Base-by-base conservation (phyloP, 2,797 vertebrate species). In the Dicrostonyx torquatus region DNA sequence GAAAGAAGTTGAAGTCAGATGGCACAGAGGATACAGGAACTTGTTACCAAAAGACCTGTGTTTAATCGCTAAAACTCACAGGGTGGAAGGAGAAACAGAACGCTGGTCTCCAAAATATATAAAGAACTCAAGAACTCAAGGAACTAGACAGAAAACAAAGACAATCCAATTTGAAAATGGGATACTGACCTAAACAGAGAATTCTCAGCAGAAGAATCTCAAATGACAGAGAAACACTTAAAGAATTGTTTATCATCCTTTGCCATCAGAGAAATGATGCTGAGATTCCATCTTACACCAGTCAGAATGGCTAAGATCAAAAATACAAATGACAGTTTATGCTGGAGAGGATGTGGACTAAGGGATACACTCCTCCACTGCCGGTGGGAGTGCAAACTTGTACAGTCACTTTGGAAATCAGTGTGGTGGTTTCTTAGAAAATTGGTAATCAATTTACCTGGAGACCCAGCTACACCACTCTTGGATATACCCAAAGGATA, bases 1-100 rank as follows among this genome's bases (percentile, higher is more conserved):
- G 90, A 93, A 73, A 34, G 93, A 95, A 97, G 87, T 88, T 72
- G 34, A 5, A 87, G 82, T 22, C 17, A 78, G 17, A 22, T 53
- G 31, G 4, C 22, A 9, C 45, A 68, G 45, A 24, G 34, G 45
- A 68, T 50, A 87, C 53, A 72, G 40, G 66, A 55, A 17, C 24
- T 40, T 58, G 66, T 17, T 37, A 73, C 50, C 15, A 87, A 87
- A 73, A 15, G 17, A 53, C n/a, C 84, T 43, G 26, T 55, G 15
- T 40, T 87, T 72, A 9, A 87, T 31, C 24, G 5, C n/a, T 10
- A 20, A 26, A 73, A 73, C 53, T 34, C 84, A 76, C 72, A 88
- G 10, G 15, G 24, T 72, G 15, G 50, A 87, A 40, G 84, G 14
- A 40, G 24, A 40, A 43, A 66, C 72, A 43, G n/a, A 70, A 11